Percentiles rank a stretch among this genome's conserved stretches.
phyloP scores from a whole-genome alignment of 2,797 vertebrate species.

The Microtus californicus region DNA sequence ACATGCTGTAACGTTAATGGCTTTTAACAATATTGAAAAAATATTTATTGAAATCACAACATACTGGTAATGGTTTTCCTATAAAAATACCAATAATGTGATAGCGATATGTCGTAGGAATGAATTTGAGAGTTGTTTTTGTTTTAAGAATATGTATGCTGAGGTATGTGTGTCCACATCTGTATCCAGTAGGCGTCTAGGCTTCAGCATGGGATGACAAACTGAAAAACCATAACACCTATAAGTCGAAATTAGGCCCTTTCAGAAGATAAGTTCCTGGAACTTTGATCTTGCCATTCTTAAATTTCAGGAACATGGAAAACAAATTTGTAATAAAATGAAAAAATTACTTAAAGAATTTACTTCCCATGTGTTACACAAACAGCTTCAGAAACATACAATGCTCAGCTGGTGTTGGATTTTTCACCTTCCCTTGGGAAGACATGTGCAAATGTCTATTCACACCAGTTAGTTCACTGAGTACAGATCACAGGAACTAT shows the following conservation, averaged over 20 bases:
- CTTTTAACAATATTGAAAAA: background rate
- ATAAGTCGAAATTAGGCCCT: no score
- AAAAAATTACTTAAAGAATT: background rate
- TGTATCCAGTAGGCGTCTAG: background rate
- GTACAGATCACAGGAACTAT: background rate
- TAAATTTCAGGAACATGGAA: background rate
- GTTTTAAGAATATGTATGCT: background rate
- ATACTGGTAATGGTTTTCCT: background rate
- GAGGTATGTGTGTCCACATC: background rate
- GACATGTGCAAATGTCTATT: background rate
- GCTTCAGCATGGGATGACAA: no score
- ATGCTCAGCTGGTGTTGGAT: background rate
- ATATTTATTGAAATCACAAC: slow-evolving; percentile 23
- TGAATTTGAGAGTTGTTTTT: background rate
- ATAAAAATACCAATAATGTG: background rate
- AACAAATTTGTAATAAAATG: background rate
- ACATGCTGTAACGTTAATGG: background rate
- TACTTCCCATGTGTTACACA: background rate
- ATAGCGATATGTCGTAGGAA: background rate
- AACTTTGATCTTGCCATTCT: background rate
- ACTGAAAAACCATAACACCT: no score
- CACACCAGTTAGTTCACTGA: background rate
- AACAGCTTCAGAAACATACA: background rate
- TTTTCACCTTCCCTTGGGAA: background rate
- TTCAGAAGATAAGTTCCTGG: background rate